A percentile compares a stretch with the other conserved stretches of the same genome.
Conservation (phyloP, 1,140 invertebrate species). For the Megathymus violae region DNA sequence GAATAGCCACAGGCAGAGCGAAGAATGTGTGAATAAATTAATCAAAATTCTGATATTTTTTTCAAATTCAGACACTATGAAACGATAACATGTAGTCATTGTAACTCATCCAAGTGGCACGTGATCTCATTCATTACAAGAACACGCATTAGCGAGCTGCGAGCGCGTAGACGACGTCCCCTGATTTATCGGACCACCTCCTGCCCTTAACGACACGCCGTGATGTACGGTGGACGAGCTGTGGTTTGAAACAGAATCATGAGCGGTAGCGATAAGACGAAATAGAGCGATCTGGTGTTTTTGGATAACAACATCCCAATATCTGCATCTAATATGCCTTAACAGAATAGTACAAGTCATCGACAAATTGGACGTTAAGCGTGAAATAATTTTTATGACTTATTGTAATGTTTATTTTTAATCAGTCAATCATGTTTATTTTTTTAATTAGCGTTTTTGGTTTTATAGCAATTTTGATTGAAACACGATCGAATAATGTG, state of each 20-base stretch:
- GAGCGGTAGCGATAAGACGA: not conserved
- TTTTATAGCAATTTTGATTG: no score
- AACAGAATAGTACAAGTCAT: no score
- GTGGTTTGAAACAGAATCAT: slow-evolving; percentile 41
- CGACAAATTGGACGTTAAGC: no score
- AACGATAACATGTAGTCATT: not conserved
- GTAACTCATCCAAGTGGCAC: slow-evolving; percentile 34
- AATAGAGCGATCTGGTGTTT: not conserved
- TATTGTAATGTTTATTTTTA: no score
- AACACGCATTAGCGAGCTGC: slow-evolving; percentile 72
- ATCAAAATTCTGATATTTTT: not conserved
- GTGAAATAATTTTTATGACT: no score
- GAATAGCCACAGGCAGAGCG: no score
- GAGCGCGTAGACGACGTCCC: slow-evolving; percentile 72
- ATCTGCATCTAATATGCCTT: no score
- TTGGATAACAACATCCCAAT: no score
- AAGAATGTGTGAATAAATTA: not conserved
- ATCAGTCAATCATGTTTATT: no score
- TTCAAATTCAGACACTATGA: not conserved
- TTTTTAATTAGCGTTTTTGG: no score
- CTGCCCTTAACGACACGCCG: slow-evolving; percentile 80
- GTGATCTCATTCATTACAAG: slow-evolving; percentile 77
- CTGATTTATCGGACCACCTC: slow-evolving; percentile 81
- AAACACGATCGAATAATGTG: no score
- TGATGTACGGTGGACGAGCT: slow-evolving; percentile 64